Base-by-base conservation (phyloP, 2,888 invertebrate genomes). In the Patella pellucida region DNA sequence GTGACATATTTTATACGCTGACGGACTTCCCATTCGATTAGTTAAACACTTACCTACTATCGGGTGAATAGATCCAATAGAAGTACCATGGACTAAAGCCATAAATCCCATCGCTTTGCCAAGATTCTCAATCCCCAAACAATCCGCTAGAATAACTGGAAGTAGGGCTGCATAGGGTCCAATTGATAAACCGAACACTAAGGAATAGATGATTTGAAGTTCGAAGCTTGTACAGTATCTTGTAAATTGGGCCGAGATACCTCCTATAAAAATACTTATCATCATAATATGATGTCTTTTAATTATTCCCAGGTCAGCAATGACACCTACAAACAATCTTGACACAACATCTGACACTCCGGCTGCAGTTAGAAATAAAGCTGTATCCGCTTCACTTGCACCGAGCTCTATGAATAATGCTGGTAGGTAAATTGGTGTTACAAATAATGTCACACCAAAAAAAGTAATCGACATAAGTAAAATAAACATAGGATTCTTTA, bases 111-210 rank as follows among this genome's bases (percentile, higher is more conserved):
- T 56, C 3, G 82, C 80, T 56, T 80, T 77, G 1, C 81, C 71
- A 41, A 86, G 76, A 69, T 82, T 76, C 2, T 79, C 81, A 27
- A 84, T 67, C 3, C 86, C 86, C 1, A 83, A 79, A 51, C 84
- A 82, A 50, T 86, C 85, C 0, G 82, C 82, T 11, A 84, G 74
- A n/a, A 84, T 68, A 4, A 83, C 77, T 1, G 84, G 79, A 27
- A 80, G 79, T 69, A 86, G 56, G 19, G 81, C 81, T 69, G 79
- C 81, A 72, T 81, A 83, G 11, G 80, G 78, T 2, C 84, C 79
- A 7, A 81, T 81, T 54, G 83, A 82, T 16, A 81, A 31, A 5
- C 85, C 86, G 68, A 80, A 78, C 15, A 82, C 56, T 1, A 79
- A 81, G 14, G 80, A 79, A 68, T 80, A 81, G 11, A 81, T 73